Conservation (phyloP, 2,797 vertebrate genomes). For the Acomys russatus region DNA sequence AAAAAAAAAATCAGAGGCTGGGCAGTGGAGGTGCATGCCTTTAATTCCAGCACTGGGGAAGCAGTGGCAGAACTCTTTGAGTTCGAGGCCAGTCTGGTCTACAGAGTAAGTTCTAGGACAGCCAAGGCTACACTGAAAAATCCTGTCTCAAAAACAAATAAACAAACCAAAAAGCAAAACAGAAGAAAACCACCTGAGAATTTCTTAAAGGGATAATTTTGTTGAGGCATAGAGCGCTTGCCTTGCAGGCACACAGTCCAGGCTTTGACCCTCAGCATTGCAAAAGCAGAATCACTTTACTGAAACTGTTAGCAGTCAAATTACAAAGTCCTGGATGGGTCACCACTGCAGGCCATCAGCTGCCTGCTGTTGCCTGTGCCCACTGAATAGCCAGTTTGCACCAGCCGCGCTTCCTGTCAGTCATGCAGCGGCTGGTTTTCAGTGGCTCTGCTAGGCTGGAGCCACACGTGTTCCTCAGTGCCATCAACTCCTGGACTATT, state of each 20-base stretch:
- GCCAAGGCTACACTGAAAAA: background rate
- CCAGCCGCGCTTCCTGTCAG: too few relatives aligned
- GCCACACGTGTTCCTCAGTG: fast-evolving
- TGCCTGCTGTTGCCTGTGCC: background rate
- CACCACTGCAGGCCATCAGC: background rate
- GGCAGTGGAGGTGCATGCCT: too few relatives aligned
- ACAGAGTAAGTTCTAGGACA: background rate
- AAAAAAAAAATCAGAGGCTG: too few relatives aligned
- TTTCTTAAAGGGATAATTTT: background rate
- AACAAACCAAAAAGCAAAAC: background rate
- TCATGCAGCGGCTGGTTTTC: fast-evolving
- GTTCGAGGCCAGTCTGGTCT: background rate
- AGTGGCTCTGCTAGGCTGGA: background rate
- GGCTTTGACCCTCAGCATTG: background rate
- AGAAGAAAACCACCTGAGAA: background rate
- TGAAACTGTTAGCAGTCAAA: background rate
- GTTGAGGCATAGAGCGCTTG: background rate
- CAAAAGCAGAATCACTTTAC: background rate
- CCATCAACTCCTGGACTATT: background rate
- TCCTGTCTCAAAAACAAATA: background rate
- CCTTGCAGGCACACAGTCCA: background rate
- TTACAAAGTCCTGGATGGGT: background rate
- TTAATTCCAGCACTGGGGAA: too few relatives aligned
- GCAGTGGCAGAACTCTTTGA: background rate
- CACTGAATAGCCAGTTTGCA: too few relatives aligned